Conservation (phyloP, 2,797 vertebrate genomes). For the Myripristis murdjan region DNA sequence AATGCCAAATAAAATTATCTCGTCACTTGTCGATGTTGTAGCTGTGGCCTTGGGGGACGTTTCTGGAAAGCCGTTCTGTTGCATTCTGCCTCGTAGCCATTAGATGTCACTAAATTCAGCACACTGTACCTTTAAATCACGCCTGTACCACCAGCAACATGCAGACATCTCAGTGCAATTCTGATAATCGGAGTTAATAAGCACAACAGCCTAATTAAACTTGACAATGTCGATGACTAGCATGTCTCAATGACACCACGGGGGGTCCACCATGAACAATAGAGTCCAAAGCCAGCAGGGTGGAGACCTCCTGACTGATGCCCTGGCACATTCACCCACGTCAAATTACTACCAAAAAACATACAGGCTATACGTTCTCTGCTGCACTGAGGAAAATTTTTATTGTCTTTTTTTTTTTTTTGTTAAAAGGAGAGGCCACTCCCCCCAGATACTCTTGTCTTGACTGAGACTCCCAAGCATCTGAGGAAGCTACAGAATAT, state of each 20-base stretch:
- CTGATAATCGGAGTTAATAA: slow-evolving; percentile 81
- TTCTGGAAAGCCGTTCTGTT: no score
- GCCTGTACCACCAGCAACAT: slow-evolving; percentile 56
- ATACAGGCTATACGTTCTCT: slow-evolving; percentile 25
- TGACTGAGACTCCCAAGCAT: slow-evolving; percentile 40
- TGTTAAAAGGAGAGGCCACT: slow-evolving; percentile 5
- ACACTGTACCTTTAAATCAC: slow-evolving; percentile 39
- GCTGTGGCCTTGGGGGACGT: no score
- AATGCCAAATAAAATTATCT: no score
- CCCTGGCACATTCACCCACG: slow-evolving; percentile 76
- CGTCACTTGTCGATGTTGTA: no score
- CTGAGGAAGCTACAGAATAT: slow-evolving; percentile 3
- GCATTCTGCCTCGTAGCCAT: no score
- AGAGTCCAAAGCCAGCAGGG: slow-evolving; percentile 61
- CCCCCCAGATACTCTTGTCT: slow-evolving; percentile 34
- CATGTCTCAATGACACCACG: slow-evolving; percentile 78
- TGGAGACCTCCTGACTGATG: slow-evolving; percentile 76
- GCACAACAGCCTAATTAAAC: slow-evolving; percentile 81
- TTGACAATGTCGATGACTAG: slow-evolving; percentile 76
- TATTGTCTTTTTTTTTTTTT: slow-evolving; percentile 2
- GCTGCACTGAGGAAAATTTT: slow-evolving; percentile 40
- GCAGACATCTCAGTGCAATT: slow-evolving; percentile 64
- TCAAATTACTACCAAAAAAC: slow-evolving; percentile 71
- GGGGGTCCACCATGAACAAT: slow-evolving; percentile 74
- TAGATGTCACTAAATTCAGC: no score